phyloP scores from a whole-genome alignment of 1,140 invertebrate genomes.

The Cylas formicarius region DNA sequence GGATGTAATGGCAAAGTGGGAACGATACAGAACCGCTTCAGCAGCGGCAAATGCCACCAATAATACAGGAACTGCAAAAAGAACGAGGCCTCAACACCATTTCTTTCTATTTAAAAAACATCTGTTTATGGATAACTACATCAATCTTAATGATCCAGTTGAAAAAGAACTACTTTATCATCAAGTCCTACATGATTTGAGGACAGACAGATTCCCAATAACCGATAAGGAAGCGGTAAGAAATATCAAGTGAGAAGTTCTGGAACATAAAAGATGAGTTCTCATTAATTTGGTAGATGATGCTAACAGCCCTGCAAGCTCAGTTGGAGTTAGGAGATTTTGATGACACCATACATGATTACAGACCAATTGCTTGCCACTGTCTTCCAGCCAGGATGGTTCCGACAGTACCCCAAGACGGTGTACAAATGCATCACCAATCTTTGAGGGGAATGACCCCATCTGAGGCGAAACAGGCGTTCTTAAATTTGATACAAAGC shows the following conservation, averaged over 20 bases:
- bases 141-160: constrained; percentile 78
- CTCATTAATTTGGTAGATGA: too few species aligned
- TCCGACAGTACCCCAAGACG: constrained; percentile 64
- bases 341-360: constrained; percentile 59
- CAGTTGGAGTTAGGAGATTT: constrained; percentile 88
- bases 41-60: constrained; percentile 44
- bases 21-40: constrained; percentile 64
- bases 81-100: constrained; percentile 46
- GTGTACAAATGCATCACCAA: constrained; percentile 80
- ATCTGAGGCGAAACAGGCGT: constrained; percentile 82
- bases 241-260: too few species aligned
- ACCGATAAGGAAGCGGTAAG: constrained; percentile 87
- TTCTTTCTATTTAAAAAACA: constrained; percentile 88
- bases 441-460: constrained; percentile 76
- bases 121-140: constrained; percentile 78
- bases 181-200: constrained; percentile 83
- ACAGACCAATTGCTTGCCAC: constrained; percentile 66
- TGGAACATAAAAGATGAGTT: too few species aligned
- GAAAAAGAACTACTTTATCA: constrained; percentile 96
- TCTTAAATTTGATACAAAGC: constrained; percentile 87
- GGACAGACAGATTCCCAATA: constrained; percentile 84
- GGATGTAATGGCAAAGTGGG: constrained; percentile 94
- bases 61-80: constrained; percentile 40
- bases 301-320: constrained; percentile 88
- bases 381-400: constrained; percentile 77